Percentiles rank a stretch among this genome's conserved stretches.
Evolutionary conservation across 2,113 vertebrate genomes (phyloP).

Genomic region (Syrmaticus mikado): DNA sequence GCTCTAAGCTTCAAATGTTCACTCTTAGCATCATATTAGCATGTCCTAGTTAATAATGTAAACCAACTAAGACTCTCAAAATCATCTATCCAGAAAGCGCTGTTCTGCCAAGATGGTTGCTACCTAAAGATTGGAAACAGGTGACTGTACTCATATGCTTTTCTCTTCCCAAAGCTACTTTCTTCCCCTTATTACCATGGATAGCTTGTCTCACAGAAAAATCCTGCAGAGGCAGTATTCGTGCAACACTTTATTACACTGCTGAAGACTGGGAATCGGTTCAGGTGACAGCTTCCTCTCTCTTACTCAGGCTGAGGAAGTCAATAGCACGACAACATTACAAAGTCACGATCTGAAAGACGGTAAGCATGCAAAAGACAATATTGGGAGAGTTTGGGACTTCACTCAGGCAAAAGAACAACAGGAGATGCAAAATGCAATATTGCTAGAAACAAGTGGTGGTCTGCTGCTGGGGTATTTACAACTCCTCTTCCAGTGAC

Average conservation of each 20-base stretch:
- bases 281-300: neutral
- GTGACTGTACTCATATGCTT: fast-evolving
- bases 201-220: neutral
- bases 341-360: neutral
- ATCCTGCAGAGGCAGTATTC: neutral
- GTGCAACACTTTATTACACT: constrained; percentile 20
- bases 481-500: neutral
- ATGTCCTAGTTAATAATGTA: neutral
- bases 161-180: neutral
- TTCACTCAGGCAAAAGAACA: neutral
- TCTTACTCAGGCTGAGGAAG: neutral
- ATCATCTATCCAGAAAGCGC: neutral
- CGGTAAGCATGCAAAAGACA: neutral
- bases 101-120: neutral
- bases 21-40: neutral
- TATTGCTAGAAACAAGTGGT: neutral
- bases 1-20: neutral
- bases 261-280: neutral
- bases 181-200: neutral
- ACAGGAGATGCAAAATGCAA: neutral
- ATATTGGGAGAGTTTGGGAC: neutral
- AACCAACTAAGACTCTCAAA: neutral
- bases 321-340: neutral
- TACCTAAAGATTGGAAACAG: neutral
- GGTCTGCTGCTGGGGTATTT: neutral